A percentile compares a stretch with the other conserved stretches of the same genome.
phyloP scores from a whole-genome alignment of 2,113 vertebrate species.

The Chlorodrepanis virens region DNA sequence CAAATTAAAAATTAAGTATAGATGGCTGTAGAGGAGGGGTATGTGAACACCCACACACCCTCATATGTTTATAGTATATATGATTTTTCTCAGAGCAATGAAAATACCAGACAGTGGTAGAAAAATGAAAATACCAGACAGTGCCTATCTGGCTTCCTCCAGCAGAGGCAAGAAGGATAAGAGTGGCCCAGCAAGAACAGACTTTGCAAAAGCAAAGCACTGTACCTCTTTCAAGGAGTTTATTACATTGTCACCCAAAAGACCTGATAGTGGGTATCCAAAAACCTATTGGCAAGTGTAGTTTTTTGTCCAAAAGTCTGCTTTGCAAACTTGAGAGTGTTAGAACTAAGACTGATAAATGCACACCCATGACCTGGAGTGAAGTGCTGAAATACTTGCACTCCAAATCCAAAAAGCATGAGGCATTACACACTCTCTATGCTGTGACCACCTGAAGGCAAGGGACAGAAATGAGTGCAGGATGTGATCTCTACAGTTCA shows the following conservation, averaged over 20 bases:
- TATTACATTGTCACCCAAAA: background rate
- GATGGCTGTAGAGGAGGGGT: background rate
- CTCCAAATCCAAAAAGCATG: background rate
- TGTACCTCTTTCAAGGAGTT: background rate
- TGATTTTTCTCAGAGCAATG: background rate
- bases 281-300: background rate
- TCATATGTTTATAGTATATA: fast-evolving
- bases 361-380: background rate
- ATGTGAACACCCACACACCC: fast-evolving
- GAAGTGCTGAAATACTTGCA: background rate
- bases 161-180: background rate
- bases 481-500: background rate
- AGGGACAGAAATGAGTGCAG: background rate
- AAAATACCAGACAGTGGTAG: background rate
- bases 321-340: background rate
- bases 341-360: background rate
- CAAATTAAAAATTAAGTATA: background rate
- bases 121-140: background rate
- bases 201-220: background rate
- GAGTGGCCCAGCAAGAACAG: background rate
- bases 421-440: background rate
- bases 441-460: background rate
- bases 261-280: fast-evolving
- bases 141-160: background rate
- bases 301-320: background rate